Conservation (phyloP, 2,888 invertebrate species). For the Aleiodes alternator region DNA sequence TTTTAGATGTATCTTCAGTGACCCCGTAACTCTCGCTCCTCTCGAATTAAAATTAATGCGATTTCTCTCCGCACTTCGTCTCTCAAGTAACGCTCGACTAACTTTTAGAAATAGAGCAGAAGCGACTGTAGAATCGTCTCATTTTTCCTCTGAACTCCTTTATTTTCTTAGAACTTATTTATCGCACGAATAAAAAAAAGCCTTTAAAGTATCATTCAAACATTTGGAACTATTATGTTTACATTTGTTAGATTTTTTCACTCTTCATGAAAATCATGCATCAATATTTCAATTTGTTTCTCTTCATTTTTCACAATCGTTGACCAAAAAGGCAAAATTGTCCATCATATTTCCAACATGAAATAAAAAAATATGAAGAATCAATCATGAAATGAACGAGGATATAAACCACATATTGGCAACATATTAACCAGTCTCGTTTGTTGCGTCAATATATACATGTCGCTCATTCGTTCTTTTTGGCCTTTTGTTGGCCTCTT, state of each 20-base stretch:
- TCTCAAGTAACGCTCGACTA: not conserved
- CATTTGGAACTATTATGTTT: too few relatives aligned
- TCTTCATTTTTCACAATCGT: not conserved
- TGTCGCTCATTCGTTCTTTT: not conserved
- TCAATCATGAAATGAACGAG: not conserved
- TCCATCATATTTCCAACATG: not conserved
- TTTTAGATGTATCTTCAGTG: conserved; percentile 40
- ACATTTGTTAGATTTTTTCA: too few relatives aligned
- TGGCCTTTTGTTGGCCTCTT: not conserved
- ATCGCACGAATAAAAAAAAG: too few relatives aligned
- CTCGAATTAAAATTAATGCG: conserved; percentile 44
- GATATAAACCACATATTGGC: conserved; percentile 14
- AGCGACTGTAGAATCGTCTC: not conserved
- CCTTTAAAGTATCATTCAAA: too few relatives aligned
- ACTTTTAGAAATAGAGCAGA: conserved; percentile 28
- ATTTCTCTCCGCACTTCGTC: conserved; percentile 15
- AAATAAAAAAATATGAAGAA: not conserved
- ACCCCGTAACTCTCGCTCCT: conserved; percentile 37
- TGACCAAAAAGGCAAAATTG: not conserved
- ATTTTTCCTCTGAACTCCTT: not conserved
- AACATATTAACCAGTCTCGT: not conserved
- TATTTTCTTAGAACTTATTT: too few relatives aligned
- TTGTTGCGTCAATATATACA: not conserved
- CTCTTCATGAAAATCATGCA: too few relatives aligned
- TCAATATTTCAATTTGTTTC: too few relatives aligned